phyloP scores from a whole-genome alignment of 2,888 invertebrate genomes.

The Pseudococcus viburni region DNA sequence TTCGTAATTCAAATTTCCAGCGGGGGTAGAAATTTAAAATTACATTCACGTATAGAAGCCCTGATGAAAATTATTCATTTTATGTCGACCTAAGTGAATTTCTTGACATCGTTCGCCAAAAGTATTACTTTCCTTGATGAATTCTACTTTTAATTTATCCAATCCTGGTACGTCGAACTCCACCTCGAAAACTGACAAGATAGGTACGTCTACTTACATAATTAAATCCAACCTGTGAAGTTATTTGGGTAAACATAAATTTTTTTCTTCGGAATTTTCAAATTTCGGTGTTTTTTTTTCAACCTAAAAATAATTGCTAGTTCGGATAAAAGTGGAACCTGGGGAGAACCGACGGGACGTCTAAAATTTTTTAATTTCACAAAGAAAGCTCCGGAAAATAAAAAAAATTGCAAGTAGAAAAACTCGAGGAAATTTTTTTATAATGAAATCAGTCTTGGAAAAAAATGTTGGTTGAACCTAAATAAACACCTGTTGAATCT shows the following conservation, averaged over 20 bases:
- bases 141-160: neutral
- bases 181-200: neutral
- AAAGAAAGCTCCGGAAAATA: no score
- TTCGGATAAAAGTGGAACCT: no score
- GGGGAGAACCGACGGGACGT: no score
- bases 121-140: slow-evolving; percentile 1
- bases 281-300: neutral
- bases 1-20: neutral
- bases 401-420: no score
- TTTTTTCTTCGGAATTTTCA: neutral
- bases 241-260: neutral
- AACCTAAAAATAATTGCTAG: neutral
- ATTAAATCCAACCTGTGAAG: neutral
- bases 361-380: no score
- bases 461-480: no score
- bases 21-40: neutral
- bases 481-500: no score
- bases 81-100: neutral
- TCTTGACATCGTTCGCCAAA: neutral
- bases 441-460: no score
- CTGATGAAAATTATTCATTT: neutral
- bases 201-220: no score
- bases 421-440: no score
- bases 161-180: neutral
- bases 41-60: neutral